Conservation (phyloP, 1,140 invertebrate genomes). For the Sweltsa coloradensis region DNA sequence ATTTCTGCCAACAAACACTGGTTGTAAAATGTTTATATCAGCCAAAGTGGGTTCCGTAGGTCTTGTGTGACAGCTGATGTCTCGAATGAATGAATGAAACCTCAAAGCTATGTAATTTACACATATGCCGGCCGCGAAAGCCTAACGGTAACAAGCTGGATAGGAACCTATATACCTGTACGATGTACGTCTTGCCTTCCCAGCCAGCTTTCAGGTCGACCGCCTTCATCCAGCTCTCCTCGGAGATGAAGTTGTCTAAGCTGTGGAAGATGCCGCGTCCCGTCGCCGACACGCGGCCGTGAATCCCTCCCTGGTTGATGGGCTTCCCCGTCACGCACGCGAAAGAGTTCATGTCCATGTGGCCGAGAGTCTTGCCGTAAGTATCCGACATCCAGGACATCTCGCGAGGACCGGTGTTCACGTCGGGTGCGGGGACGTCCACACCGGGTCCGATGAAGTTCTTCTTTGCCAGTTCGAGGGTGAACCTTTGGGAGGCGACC, state of each 20-base stretch:
- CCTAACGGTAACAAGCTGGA: too few relatives aligned
- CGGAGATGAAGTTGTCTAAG: slow-evolving; percentile 63
- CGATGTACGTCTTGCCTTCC: slow-evolving; percentile 69
- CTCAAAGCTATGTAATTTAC: too few relatives aligned
- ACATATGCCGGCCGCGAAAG: too few relatives aligned
- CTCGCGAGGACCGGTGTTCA: slow-evolving; percentile 64
- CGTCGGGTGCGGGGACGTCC: slow-evolving; percentile 78
- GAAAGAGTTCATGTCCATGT: slow-evolving; percentile 67
- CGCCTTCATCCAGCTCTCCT: slow-evolving; percentile 64
- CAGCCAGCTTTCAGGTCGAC: slow-evolving; percentile 58
- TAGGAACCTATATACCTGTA: too few relatives aligned
- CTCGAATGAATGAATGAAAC: not conserved
- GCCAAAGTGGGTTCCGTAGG: too few relatives aligned
- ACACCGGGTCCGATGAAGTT: slow-evolving; percentile 76
- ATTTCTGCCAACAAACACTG: too few relatives aligned
- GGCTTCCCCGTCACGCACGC: slow-evolving; percentile 84
- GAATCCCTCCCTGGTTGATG: slow-evolving; percentile 59
- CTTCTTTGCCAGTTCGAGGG: slow-evolving; percentile 76
- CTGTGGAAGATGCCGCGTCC: slow-evolving; percentile 78
- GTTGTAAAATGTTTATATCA: too few relatives aligned
- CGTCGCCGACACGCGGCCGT: slow-evolving; percentile 78
- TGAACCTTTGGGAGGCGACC: slow-evolving; percentile 42
- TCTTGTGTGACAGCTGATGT: too few relatives aligned
- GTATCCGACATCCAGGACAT: slow-evolving; percentile 83
- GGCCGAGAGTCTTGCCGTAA: slow-evolving; percentile 60